Conservation (phyloP, 1,140 invertebrate species). For the Ephestia elutella region DNA sequence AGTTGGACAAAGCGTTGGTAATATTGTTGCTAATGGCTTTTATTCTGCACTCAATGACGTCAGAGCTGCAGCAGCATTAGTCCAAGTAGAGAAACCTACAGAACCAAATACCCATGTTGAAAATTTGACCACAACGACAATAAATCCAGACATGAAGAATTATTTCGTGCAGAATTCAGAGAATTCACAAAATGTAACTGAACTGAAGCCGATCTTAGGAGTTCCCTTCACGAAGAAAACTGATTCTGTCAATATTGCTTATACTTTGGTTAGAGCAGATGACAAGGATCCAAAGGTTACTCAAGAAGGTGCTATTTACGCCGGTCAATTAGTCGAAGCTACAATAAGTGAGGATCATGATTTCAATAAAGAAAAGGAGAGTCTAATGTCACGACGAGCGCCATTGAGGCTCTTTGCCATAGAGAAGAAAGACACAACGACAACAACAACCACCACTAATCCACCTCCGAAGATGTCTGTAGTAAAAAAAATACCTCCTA, state of each 20-base stretch:
- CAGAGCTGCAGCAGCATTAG: slow-evolving; percentile 44
- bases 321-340: slow-evolving; percentile 58
- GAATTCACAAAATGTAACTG: slow-evolving; percentile 25
- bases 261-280: slow-evolving; percentile 48
- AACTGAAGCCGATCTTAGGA: slow-evolving; percentile 36
- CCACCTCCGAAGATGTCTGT: slow-evolving; percentile 29
- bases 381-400: slow-evolving; percentile 38
- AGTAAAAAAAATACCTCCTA: slow-evolving; percentile 61
- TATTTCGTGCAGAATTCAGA: slow-evolving; percentile 43
- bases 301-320: slow-evolving; percentile 48
- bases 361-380: slow-evolving; percentile 50
- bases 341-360: slow-evolving; percentile 59
- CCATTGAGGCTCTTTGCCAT: slow-evolving; percentile 43
- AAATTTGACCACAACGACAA: slow-evolving; percentile 32
- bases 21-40: slow-evolving; percentile 50
- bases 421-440: slow-evolving; percentile 28
- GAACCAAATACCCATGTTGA: slow-evolving; percentile 21
- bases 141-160: slow-evolving; percentile 36
- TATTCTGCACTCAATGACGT: slow-evolving; percentile 59
- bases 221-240: slow-evolving; percentile 50
- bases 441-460: slow-evolving; percentile 26
- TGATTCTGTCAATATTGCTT: slow-evolving; percentile 54
- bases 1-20: slow-evolving; percentile 48
- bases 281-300: slow-evolving; percentile 41
- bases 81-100: slow-evolving; percentile 31